Percentiles rank a stretch among this genome's conserved stretches.
Evolutionary conservation across 2,888 invertebrate species (phyloP).

Genomic region (Cepaea hortensis): DNA sequence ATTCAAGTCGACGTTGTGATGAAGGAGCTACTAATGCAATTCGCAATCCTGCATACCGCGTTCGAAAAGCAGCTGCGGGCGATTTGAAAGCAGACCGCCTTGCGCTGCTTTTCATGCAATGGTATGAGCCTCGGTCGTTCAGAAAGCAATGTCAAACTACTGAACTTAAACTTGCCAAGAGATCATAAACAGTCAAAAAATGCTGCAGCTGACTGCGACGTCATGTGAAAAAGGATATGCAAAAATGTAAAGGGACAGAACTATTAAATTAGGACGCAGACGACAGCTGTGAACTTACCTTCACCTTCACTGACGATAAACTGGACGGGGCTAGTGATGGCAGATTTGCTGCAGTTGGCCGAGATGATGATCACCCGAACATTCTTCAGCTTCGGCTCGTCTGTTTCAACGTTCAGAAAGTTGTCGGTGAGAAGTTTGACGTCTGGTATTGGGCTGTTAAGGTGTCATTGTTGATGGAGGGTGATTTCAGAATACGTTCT

Average conservation of each 20-base stretch:
- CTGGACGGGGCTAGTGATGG: constrained; percentile 72
- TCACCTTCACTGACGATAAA: constrained; percentile 75
- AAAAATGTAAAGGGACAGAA: not conserved
- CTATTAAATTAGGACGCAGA: not conserved
- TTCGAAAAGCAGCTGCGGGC: no score
- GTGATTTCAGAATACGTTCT: not conserved
- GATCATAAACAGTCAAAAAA: no score
- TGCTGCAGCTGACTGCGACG: no score
- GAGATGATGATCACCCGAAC: constrained; percentile 70
- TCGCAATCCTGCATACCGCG: no score
- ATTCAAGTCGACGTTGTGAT: no score
- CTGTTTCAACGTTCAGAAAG: constrained; percentile 64
- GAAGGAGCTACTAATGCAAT: no score
- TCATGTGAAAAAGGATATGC: no score
- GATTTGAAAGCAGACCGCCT: no score
- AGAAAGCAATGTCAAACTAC: no score
- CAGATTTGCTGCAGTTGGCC: constrained; percentile 73
- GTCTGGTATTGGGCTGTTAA: not conserved
- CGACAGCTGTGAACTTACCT: constrained; percentile 60
- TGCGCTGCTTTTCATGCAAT: no score
- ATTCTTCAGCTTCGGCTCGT: constrained; percentile 68
- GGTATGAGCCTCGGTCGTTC: no score
- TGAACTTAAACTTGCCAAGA: no score
- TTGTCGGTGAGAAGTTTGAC: constrained; percentile 62
- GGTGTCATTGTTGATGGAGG: not conserved